Conservation (phyloP, 2,888 invertebrate genomes). For the Lasioglossum calceatum region DNA sequence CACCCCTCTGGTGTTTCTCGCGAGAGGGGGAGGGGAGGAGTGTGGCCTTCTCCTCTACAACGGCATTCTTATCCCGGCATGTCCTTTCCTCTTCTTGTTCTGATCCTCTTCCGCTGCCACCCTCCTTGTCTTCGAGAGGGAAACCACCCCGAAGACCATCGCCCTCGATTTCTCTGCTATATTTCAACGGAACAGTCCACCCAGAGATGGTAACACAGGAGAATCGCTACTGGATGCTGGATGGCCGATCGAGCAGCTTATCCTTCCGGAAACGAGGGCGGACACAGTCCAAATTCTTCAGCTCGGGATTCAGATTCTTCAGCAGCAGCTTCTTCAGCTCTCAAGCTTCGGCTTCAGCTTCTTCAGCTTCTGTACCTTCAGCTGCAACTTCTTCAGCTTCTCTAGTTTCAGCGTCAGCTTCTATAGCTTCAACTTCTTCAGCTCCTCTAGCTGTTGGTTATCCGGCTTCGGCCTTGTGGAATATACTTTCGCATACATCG, state of each 20-base stretch:
- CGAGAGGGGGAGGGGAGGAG: background rate
- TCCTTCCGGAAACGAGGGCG: background rate
- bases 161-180: background rate
- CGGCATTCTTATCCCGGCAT: slow-evolving; percentile 10
- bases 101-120: background rate
- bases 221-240: background rate
- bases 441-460: too few relatives aligned
- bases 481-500: too few relatives aligned
- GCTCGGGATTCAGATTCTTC: background rate
- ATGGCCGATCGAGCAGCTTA: background rate
- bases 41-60: background rate
- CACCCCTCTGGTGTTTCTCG: slow-evolving; percentile 7
- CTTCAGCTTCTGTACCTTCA: too few relatives aligned
- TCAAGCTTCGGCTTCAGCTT: too few relatives aligned
- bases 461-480: too few relatives aligned
- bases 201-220: background rate
- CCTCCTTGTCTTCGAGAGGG: background rate
- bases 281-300: background rate
- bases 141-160: background rate
- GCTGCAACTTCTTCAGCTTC: too few relatives aligned
- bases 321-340: too few relatives aligned
- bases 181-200: background rate
- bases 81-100: background rate
- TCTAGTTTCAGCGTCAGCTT: too few relatives aligned
- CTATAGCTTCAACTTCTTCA: too few relatives aligned